Conservation (phyloP, 2,888 invertebrate genomes). For the Hyalella azteca region DNA sequence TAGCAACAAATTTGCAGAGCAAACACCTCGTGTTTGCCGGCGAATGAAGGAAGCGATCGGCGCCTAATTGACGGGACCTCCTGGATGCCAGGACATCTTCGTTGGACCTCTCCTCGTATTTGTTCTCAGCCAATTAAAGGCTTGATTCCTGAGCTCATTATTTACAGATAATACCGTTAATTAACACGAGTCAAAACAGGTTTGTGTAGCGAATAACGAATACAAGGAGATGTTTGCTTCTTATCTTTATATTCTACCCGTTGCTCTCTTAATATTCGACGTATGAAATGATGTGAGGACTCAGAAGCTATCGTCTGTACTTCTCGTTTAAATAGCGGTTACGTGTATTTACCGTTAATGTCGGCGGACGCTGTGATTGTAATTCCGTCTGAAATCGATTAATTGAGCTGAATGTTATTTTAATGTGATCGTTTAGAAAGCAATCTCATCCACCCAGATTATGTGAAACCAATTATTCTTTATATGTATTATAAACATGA, state of each 20-base stretch:
- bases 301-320: too few relatives aligned
- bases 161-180: not conserved
- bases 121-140: slow-evolving; percentile 30
- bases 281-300: too few relatives aligned
- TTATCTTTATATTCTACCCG: too few relatives aligned
- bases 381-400: not conserved
- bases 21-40: slow-evolving; percentile 18
- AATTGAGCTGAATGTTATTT: not conserved
- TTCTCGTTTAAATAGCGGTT: too few relatives aligned
- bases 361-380: not conserved
- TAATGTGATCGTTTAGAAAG: not conserved
- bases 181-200: slow-evolving; percentile 6
- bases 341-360: slow-evolving; percentile 1
- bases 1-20: slow-evolving; percentile 11
- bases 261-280: too few relatives aligned
- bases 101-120: slow-evolving; percentile 21
- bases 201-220: too few relatives aligned
- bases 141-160: slow-evolving; percentile 10
- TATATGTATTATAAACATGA: not conserved
- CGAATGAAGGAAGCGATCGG: slow-evolving; percentile 17
- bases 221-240: too few relatives aligned
- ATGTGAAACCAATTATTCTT: too few relatives aligned
- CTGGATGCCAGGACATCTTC: not conserved
- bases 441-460: not conserved
- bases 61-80: slow-evolving; percentile 28